phyloP scores from a whole-genome alignment of 2,888 invertebrate species.

The Chymomyza procnemis region DNA sequence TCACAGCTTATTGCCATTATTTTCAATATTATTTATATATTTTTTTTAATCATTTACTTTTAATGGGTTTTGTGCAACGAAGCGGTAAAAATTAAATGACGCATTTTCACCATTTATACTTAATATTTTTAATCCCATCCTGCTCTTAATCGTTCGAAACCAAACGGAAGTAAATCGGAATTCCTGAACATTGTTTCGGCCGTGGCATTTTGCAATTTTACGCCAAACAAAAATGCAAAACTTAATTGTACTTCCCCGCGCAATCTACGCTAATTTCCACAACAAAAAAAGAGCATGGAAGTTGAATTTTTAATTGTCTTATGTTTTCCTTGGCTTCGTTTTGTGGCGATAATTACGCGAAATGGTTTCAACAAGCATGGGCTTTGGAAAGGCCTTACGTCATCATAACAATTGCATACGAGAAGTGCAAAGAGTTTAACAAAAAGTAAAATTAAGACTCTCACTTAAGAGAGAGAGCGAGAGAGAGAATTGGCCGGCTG shows the following conservation, averaged over 20 bases:
- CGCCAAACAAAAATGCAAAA: constrained; percentile 35
- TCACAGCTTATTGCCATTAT: no score
- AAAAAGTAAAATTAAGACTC: constrained; percentile 67
- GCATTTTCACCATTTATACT: neutral
- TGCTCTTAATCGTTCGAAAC: neutral
- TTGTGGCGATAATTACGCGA: constrained; percentile 24
- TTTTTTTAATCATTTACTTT: neutral
- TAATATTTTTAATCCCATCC: neutral
- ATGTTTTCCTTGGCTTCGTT: constrained; percentile 30
- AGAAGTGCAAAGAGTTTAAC: constrained; percentile 21
- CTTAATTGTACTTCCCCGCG: constrained; percentile 50
- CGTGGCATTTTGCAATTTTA: constrained; percentile 20
- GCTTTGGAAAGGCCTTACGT: constrained; percentile 36
- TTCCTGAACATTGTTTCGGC: constrained; percentile 40
- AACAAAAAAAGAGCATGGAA: constrained; percentile 39
- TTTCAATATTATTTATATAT: neutral
- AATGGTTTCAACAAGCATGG: constrained; percentile 35
- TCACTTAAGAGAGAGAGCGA: constrained; percentile 40
- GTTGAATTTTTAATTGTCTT: constrained; percentile 43
- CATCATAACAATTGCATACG: constrained; percentile 42
- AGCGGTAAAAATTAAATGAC: neutral
- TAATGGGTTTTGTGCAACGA: neutral
- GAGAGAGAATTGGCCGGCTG: constrained; percentile 1
- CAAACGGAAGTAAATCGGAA: constrained; percentile 52
- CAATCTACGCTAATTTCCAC: constrained; percentile 48